Evolutionary conservation across 2,888 invertebrate genomes (phyloP).

Genomic region (Aphidius colemani): DNA sequence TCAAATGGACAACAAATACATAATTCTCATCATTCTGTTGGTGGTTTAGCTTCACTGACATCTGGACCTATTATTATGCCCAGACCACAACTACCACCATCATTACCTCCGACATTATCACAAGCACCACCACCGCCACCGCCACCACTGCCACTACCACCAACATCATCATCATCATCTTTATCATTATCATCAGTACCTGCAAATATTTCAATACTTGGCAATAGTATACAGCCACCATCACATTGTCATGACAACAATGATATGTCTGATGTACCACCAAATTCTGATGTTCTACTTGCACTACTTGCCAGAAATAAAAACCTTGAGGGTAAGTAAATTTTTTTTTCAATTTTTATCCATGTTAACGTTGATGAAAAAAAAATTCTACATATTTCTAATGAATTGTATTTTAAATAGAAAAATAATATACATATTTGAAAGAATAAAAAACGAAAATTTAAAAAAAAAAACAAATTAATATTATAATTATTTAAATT

Average conservation of each 20-base stretch:
- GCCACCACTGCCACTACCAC: no score
- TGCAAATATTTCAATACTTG: conserved; percentile 52
- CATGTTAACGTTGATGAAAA: no score
- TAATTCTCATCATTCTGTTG: conserved; percentile 37
- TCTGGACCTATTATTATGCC: conserved; percentile 40
- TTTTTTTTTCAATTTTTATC: neutral
- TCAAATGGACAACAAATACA: conserved; percentile 37
- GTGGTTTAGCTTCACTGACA: conserved; percentile 37
- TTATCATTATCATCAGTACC: conserved; percentile 31
- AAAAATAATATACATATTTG: no score
- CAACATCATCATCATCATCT: no score
- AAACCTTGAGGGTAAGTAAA: conserved; percentile 80
- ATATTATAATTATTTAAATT: neutral
- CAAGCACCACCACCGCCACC: no score
- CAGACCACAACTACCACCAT: conserved; percentile 29
- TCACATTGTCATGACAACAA: conserved; percentile 43
- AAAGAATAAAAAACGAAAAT: neutral
- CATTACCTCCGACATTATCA: conserved; percentile 21
- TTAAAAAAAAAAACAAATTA: neutral
- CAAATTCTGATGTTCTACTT: conserved; percentile 83
- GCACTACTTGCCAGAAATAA: conserved; percentile 86
- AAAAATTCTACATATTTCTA: no score
- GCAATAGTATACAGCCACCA: conserved; percentile 48
- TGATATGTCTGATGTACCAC: conserved; percentile 62
- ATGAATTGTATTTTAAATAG: no score